phyloP scores from a whole-genome alignment of 2,888 invertebrate genomes.

The Aspidiotus rigidus region DNA sequence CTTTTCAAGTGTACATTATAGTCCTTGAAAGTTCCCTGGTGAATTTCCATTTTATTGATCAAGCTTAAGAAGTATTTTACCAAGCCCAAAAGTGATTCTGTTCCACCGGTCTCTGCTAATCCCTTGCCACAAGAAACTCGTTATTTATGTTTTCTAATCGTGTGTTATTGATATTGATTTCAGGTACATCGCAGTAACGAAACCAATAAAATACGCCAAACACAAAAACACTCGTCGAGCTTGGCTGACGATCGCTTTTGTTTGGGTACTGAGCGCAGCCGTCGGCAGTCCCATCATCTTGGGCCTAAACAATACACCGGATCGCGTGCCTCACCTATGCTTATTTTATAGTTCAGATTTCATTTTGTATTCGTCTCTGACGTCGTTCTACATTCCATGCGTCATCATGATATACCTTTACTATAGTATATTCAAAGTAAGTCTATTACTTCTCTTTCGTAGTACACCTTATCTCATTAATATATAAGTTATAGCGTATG shows the following conservation, averaged over 20 bases:
- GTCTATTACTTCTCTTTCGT: constrained; percentile 41
- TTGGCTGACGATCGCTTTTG: constrained; percentile 85
- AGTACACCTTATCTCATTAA: too few relatives aligned
- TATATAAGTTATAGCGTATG: too few relatives aligned
- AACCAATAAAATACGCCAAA: constrained; percentile 97
- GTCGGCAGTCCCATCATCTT: constrained; percentile 94
- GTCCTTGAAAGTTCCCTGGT: too few relatives aligned
- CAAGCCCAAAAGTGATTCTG: too few relatives aligned
- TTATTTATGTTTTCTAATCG: too few relatives aligned
- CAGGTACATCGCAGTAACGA: constrained; percentile 98
- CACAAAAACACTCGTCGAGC: constrained; percentile 93
- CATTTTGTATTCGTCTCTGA: constrained; percentile 93
- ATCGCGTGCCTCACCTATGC: constrained; percentile 74
- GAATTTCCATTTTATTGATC: too few relatives aligned
- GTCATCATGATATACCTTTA: constrained; percentile 97
- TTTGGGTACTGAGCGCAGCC: constrained; percentile 90
- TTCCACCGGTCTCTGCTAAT: too few relatives aligned
- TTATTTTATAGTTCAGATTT: constrained; percentile 97
- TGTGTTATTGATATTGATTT: constrained; percentile 37
- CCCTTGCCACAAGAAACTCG: too few relatives aligned
- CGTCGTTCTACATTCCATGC: constrained; percentile 97
- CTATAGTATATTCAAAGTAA: constrained; percentile 92
- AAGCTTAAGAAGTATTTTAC: too few relatives aligned
- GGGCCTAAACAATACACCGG: constrained; percentile 87
- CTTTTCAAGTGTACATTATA: too few relatives aligned